These are phyloP conservation scores for Parauchenoglanis ngamensis DNA, from an alignment of 2,797 vertebrate species.

Conservation along the genomic window DNA sequence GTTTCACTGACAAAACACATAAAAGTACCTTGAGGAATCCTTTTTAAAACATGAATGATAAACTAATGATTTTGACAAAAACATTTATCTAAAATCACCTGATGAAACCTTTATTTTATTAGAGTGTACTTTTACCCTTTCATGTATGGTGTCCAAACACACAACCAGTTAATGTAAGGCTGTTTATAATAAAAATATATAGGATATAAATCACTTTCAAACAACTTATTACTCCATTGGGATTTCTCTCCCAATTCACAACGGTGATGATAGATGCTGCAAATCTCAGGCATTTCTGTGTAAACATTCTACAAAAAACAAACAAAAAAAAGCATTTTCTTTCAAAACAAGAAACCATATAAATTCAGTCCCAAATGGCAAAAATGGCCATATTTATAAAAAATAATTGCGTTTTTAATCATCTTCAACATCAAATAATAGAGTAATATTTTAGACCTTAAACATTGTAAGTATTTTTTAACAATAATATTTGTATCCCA, in stretches of 20 bases:
- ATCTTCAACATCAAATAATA: too few relatives aligned
- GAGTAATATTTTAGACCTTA: too few relatives aligned
- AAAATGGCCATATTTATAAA: too few relatives aligned
- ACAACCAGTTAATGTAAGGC: neutral
- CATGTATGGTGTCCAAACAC: neutral
- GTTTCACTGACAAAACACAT: neutral
- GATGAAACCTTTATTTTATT: neutral
- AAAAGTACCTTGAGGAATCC: neutral
- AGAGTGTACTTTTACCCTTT: neutral
- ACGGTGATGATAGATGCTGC: neutral
- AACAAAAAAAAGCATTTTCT: too few relatives aligned
- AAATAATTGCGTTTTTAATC: too few relatives aligned
- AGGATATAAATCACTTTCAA: neutral
- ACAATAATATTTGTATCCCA: neutral
- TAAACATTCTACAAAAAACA: neutral
- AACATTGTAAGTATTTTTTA: neutral
- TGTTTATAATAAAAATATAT: neutral
- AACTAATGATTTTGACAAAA: neutral
- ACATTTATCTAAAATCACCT: neutral
- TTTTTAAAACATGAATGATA: neutral
- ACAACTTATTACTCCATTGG: neutral
- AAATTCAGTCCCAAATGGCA: too few relatives aligned
- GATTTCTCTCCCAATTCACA: neutral
- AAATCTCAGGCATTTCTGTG: neutral
- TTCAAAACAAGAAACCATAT: too few relatives aligned